Percentiles rank a stretch among this genome's conserved stretches.
Conservation (phyloP, 2,797 vertebrate genomes). For the Coluber constrictor region DNA sequence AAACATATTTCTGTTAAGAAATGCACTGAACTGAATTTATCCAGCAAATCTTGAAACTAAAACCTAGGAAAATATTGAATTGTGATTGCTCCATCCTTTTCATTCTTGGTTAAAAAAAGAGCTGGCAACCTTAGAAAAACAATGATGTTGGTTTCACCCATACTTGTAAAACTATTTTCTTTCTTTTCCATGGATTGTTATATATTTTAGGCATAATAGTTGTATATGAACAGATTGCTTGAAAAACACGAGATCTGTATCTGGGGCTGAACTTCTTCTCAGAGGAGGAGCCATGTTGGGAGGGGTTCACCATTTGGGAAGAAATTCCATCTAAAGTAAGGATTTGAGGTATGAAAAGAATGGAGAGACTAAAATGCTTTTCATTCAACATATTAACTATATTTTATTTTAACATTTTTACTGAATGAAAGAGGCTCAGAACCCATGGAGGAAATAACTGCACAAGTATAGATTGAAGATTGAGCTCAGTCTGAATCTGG, state of each 20-base stretch:
- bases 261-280: not conserved
- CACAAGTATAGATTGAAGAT: not conserved
- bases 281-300: not conserved
- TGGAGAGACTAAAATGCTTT: not conserved
- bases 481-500: not conserved
- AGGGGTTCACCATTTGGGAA: not conserved
- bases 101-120: not conserved
- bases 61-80: not conserved
- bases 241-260: not conserved
- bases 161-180: not conserved
- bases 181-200: not conserved
- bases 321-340: not conserved
- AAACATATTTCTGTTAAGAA: not conserved
- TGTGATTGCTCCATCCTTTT: not conserved
- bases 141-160: not conserved
- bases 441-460: not conserved
- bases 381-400: not conserved
- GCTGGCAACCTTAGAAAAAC: not conserved
- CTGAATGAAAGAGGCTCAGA: not conserved
- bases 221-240: not conserved
- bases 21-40: not conserved
- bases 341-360: not conserved
- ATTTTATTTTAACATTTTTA: not conserved
- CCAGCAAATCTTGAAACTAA: not conserved
- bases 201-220: not conserved